phyloP scores from a whole-genome alignment of 2,797 vertebrate species.

The Xiphophorus birchmanni region DNA sequence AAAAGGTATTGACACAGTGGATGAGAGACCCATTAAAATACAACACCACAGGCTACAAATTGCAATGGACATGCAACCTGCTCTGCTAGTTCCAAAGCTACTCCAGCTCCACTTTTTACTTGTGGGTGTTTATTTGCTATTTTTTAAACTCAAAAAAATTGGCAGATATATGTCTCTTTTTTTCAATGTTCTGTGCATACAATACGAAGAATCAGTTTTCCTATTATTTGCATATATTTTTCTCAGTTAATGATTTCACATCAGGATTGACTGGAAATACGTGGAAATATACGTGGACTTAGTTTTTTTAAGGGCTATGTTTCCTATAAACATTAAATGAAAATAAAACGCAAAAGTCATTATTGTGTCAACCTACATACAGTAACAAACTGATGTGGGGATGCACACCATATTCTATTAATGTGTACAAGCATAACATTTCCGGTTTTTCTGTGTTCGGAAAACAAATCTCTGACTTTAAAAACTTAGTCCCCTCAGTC shows the following conservation, averaged over 20 bases:
- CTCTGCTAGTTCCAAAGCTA: conserved; percentile 49
- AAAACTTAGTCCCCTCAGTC: not conserved
- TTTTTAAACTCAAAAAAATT: not conserved
- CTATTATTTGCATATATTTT: conserved; percentile 53
- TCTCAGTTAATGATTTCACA: conserved; percentile 55
- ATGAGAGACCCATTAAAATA: conserved; percentile 70
- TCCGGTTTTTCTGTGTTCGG: not conserved
- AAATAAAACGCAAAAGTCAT: not conserved
- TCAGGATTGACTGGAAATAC: conserved; percentile 46
- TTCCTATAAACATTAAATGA: not conserved
- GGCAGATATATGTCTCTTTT: not conserved
- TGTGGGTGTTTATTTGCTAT: not conserved
- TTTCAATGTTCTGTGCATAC: not conserved
- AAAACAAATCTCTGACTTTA: conserved; percentile 11
- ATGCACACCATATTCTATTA: not conserved
- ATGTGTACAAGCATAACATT: not conserved
- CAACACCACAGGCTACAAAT: conserved; percentile 68
- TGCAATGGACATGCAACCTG: conserved; percentile 31
- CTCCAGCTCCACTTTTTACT: conserved; percentile 15
- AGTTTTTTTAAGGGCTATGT: not conserved
- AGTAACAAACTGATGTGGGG: not conserved
- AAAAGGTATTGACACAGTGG: conserved; percentile 65
- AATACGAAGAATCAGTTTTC: conserved; percentile 7
- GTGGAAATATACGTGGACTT: not conserved
- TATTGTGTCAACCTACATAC: not conserved